phyloP scores from a whole-genome alignment of 1,140 invertebrate species.

The Drosophila mayri region DNA sequence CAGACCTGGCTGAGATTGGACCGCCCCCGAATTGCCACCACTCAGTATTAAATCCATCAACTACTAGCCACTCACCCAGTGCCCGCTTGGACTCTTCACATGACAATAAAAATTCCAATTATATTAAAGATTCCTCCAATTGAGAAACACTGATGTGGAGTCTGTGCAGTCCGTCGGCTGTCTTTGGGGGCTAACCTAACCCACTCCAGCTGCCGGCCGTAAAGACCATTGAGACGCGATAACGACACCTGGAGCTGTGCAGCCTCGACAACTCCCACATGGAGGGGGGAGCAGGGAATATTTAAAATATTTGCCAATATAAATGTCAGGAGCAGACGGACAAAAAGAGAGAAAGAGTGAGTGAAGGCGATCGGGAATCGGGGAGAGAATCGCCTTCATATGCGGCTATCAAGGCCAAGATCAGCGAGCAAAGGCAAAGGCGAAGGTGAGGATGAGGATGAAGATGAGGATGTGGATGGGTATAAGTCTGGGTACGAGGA shows the following conservation, averaged over 20 bases:
- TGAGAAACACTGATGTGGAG: slow-evolving; percentile 34
- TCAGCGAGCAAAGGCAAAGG: slow-evolving; percentile 54
- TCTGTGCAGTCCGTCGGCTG: neutral
- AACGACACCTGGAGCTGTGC: slow-evolving; percentile 50
- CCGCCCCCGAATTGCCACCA: slow-evolving; percentile 4
- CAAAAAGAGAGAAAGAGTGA: neutral
- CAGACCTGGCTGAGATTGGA: neutral
- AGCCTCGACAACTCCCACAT: slow-evolving; percentile 46
- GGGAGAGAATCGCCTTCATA: slow-evolving; percentile 57
- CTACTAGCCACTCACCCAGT: neutral
- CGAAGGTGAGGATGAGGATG: slow-evolving; percentile 2
- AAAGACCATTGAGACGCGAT: slow-evolving; percentile 52
- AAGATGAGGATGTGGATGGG: neutral
- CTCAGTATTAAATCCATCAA: neutral
- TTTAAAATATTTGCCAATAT: slow-evolving; percentile 82
- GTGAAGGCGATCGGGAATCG: slow-evolving; percentile 2
- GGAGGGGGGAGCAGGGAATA: slow-evolving; percentile 37
- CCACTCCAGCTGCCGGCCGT: slow-evolving; percentile 22
- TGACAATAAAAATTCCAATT: slow-evolving; percentile 75
- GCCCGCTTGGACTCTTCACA: slow-evolving; percentile 21
- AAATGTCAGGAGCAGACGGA: slow-evolving; percentile 64
- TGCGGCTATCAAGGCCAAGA: slow-evolving; percentile 80
- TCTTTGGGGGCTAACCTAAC: neutral
- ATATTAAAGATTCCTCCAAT: slow-evolving; percentile 45
- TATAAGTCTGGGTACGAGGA: slow-evolving; percentile 29